These are phyloP conservation scores for Nothocercus nigrocapillus DNA, from an alignment of 2,113 vertebrate genomes.

Conservation along the genomic window DNA sequence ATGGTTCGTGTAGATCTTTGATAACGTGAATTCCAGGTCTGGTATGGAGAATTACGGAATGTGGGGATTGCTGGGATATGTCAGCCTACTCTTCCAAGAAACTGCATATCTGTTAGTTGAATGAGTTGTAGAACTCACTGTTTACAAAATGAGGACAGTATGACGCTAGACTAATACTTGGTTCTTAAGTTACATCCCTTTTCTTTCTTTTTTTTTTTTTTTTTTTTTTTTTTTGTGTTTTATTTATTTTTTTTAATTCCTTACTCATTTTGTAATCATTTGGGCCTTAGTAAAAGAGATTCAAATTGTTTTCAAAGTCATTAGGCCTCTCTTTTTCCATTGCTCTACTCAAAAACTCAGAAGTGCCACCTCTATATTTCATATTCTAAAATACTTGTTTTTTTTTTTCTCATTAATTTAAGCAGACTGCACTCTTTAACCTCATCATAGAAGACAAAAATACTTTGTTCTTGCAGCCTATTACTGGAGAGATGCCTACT, in stretches of 20 bases:
- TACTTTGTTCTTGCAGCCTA: slow-evolving; percentile 2
- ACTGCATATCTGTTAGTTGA: not conserved
- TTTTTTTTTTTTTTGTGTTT: too few species aligned
- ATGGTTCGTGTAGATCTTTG: not conserved
- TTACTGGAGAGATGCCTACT: not conserved
- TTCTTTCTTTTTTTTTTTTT: not conserved
- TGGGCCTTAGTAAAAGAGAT: not conserved
- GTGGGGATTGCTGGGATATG: not conserved
- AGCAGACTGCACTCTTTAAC: not conserved
- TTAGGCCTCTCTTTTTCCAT: not conserved
- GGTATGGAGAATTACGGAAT: not conserved
- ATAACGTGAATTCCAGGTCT: accelerated
- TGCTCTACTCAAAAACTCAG: not conserved
- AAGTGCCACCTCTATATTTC: not conserved
- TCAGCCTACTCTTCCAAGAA: accelerated
- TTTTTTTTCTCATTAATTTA: slow-evolving; percentile 49
- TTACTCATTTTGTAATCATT: not conserved
- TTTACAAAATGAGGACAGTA: not conserved
- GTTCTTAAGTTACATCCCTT: not conserved
- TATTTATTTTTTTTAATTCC: not conserved
- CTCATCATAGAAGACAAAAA: not conserved
- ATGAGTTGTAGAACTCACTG: not conserved
- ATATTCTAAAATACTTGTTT: slow-evolving; percentile 35
- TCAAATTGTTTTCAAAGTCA: not conserved
- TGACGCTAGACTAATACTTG: not conserved